Conservation (phyloP, 2,113 vertebrate genomes). For the Labeo rohita region DNA sequence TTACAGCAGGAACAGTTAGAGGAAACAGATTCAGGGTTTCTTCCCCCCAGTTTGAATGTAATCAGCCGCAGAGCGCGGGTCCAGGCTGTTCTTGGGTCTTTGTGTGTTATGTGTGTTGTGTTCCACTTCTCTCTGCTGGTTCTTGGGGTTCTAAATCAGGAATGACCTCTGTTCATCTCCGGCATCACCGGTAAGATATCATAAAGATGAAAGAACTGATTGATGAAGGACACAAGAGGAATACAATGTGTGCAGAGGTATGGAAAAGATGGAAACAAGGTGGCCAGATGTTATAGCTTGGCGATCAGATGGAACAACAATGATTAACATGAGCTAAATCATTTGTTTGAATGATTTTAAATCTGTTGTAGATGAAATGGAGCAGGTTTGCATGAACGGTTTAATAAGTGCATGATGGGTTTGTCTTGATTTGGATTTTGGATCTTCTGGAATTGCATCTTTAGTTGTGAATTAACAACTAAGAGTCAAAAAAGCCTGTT, state of each 20-base stretch:
- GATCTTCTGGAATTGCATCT: neutral
- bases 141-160: slow-evolving; percentile 7
- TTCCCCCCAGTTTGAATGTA: slow-evolving; percentile 57
- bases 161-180: slow-evolving; percentile 32
- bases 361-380: neutral
- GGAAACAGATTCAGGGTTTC: slow-evolving; percentile 51
- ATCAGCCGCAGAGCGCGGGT: slow-evolving; percentile 50
- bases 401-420: neutral
- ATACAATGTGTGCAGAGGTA: neutral
- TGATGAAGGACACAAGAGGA: neutral
- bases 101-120: slow-evolving; percentile 24
- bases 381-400: neutral
- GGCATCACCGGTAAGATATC: slow-evolving; percentile 46
- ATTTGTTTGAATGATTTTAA: neutral
- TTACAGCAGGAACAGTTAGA: slow-evolving; percentile 56
- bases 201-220: slow-evolving; percentile 2
- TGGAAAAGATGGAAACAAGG: neutral
- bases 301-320: neutral
- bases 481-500: neutral
- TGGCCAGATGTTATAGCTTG: neutral
- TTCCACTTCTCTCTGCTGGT: neutral
- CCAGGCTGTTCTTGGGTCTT: slow-evolving; percentile 3
- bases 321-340: neutral
- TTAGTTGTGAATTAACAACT: neutral
- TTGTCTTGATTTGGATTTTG: neutral